These are phyloP conservation scores for Rhadina sibilatrix DNA, from an alignment of 2,113 vertebrate species.

Conservation along the genomic window DNA sequence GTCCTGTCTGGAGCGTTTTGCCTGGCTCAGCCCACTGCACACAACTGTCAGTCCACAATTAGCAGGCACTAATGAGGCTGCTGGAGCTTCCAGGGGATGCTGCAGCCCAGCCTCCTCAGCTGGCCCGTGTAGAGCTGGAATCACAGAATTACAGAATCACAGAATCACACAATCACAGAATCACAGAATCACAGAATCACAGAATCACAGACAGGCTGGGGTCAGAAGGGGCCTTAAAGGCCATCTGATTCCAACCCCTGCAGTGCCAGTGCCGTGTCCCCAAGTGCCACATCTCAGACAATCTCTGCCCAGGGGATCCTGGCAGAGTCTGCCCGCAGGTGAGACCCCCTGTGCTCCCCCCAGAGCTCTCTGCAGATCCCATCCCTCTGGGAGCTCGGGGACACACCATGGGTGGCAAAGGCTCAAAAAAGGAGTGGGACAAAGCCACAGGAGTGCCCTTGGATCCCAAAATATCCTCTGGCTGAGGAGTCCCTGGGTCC, in stretches of 20 bases:
- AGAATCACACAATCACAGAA: too few relatives aligned
- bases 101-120: not conserved
- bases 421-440: not conserved
- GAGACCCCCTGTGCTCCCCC: not conserved
- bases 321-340: not conserved
- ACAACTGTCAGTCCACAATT: not conserved
- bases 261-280: not conserved
- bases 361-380: not conserved
- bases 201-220: not conserved
- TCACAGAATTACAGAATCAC: too few relatives aligned
- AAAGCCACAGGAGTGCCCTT: not conserved
- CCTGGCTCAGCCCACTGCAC: not conserved
- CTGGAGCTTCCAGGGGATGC: not conserved
- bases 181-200: not conserved
- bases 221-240: not conserved
- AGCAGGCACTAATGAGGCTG: not conserved
- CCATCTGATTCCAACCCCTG: not conserved
- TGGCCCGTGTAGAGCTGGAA: not conserved
- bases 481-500: not conserved
- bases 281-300: not conserved
- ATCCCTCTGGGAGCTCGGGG: not conserved
- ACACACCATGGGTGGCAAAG: too few relatives aligned
- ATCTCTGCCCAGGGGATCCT: rapidly evolving
- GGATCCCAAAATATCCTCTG: rapidly evolving
- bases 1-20: too few relatives aligned